Base-by-base conservation (phyloP, 2,113 vertebrate species). In the Haplochromis burtoni region DNA sequence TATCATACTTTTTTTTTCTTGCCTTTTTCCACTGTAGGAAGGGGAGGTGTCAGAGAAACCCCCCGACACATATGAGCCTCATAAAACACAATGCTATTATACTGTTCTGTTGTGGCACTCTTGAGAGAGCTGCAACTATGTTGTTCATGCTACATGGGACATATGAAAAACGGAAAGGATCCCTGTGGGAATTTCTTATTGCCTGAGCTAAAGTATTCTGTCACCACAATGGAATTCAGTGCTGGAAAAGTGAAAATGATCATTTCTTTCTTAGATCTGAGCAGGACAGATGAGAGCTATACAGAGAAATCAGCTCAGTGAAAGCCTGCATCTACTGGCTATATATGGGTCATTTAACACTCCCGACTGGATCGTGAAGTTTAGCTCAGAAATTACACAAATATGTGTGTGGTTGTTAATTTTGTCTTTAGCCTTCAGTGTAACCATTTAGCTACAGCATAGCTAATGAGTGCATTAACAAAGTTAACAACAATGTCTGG, bases 11-110 rank as follows among this genome's bases (percentile, higher is more conserved):
- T 80, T 29, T 84, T 35, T 78, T 29, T 71, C 80, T 76, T 53
- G 1, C 42, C 42, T 40, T 88, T 85, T 87, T 87, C 88, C 53
- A 84, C 87, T 73, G 78, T 11, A 82, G 80, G 87, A 79, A 59
- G 26, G 14, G 21, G 45, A n/a, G 49, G 17, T 11, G 33, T 49
- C 38, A 83, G 55, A 88, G 51, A 83, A 89, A 80, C 26, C 79
- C 47, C 81, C 26, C 9, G 51, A 87, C 71, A 61, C 66, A 93
- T 83, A 51, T 51, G 90, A 94, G 80, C 78, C 63, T 86, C 81
- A 81, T 92, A 83, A 91, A 91, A 91, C 86, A 88, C 61, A 35
- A 85, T 38, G 86, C 88, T 40, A 40, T 53, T 42, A 26, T 71
- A 81, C 26, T 85, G 73, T 71, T 86, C 13, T 53, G 80, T 63